Evolutionary conservation across 2,888 invertebrate genomes (phyloP), one percentile per base, ranked within the genome.

Genomic region (Matsumyia berberina): DNA sequence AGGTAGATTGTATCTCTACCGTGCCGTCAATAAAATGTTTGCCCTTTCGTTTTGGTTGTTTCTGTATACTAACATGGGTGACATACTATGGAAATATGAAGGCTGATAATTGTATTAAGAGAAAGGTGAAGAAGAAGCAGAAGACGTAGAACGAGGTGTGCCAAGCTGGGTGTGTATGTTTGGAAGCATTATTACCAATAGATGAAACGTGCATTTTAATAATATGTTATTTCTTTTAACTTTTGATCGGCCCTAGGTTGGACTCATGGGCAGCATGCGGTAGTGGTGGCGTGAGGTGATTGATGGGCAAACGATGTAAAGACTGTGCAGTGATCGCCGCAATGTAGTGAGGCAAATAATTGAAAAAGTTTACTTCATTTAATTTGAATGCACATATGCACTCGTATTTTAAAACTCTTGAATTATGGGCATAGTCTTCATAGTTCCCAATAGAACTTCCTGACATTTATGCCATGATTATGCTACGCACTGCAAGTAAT

Each of bases 191-290:
- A 60, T 55, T 60, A 31, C 39, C 44, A 60, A 51, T 46, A 37
- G 51, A 66, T 44, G 29, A 31, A 31, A 17, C 49, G 11, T 33
- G 66, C 53, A 55, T 57, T 49, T 42, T 35, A 79, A 66, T 24
- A 49, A 57, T 62, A 24, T 3, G 24, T 24, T 8, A 67, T 76
- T 39, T 60, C 31, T 62, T 60, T 80, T 15, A 29, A 33, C 31
- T 12, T 66, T 31, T 24, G 17, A 33, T 37, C 39, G 29, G 29
- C 12, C 55, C 35, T 35, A 29, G 29, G 58, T 8, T 33, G 49
- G 51, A 24, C 64, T 57, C 62, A 64, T 51, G 70, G 62, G 35
- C 31, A 64, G 76, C 76, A 81, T 76, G 81, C 51, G 81, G 64
- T 29, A 33, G 64, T 49, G 12, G 29, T 51, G 8, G 44, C 35